Conservation (phyloP, 2,888 invertebrate species). For the Lepidocyrtinus sp. region DNA sequence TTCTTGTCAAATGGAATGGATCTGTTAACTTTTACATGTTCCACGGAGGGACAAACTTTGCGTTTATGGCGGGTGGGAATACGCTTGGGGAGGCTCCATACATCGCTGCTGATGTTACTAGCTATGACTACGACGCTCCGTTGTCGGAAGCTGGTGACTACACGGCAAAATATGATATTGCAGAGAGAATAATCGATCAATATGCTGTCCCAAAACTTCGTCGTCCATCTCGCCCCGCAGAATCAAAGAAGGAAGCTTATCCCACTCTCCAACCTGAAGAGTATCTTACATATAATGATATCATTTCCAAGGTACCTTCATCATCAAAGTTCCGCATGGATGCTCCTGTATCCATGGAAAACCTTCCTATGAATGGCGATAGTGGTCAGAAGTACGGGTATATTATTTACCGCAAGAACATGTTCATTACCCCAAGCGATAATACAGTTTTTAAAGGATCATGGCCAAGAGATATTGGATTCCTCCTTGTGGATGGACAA, state of each 20-base stretch:
- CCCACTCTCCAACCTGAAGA: constrained; percentile 68
- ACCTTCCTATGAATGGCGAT: constrained; percentile 70
- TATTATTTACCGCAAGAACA: constrained; percentile 74
- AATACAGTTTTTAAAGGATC: constrained; percentile 40
- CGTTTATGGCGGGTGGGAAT: constrained; percentile 60
- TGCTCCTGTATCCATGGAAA: constrained; percentile 70
- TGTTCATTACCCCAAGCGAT: constrained; percentile 22
- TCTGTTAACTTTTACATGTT: constrained; percentile 82
- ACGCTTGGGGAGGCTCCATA: constrained; percentile 49
- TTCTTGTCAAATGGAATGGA: constrained; percentile 72
- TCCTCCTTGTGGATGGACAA: constrained; percentile 49
- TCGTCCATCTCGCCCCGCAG: constrained; percentile 71
- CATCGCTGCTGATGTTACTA: constrained; percentile 72
- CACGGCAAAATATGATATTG: constrained; percentile 73
- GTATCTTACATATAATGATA: constrained; percentile 69
- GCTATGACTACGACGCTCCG: constrained; percentile 76
- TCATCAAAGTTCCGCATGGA: constrained; percentile 46
- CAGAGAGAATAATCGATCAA: constrained; percentile 69
- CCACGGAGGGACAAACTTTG: constrained; percentile 56
- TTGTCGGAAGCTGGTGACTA: constrained; percentile 76
- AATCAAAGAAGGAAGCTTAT: constrained; percentile 72
- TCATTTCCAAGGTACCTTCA: constrained; percentile 69
- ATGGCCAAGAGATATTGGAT: constrained; percentile 60
- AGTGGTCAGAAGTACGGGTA: constrained; percentile 77
- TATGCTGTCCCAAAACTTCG: constrained; percentile 66